phyloP scores from a whole-genome alignment of 2,113 vertebrate species.

The Cairina moschata region DNA sequence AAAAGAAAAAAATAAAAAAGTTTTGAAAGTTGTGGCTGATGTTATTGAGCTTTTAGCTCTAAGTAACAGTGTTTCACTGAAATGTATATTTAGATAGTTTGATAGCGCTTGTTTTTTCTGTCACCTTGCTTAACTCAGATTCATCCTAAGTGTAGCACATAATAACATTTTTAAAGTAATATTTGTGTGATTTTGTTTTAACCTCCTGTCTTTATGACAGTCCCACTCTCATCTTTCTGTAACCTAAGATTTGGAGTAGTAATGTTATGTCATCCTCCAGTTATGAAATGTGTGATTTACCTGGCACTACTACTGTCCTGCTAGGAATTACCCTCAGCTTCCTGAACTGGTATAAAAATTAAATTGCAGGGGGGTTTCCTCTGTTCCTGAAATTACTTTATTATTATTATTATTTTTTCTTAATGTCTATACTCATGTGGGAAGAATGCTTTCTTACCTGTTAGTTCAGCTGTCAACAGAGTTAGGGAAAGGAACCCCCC shows the following conservation, averaged over 20 bases:
- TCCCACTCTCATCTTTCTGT: not conserved
- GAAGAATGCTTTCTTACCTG: not conserved
- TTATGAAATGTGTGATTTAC: not conserved
- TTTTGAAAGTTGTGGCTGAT: not conserved
- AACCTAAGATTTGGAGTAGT: not conserved
- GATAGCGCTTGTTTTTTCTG: not conserved
- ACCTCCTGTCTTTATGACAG: not conserved
- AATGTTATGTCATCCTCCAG: not conserved
- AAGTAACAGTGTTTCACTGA: not conserved
- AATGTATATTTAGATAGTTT: not conserved
- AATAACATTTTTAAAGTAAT: not conserved
- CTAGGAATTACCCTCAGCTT: not conserved
- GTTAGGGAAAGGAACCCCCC: not conserved
- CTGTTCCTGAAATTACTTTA: not conserved
- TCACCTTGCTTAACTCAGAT: not conserved
- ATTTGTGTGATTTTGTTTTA: not conserved
- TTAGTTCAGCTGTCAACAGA: not conserved
- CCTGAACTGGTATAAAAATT: not conserved
- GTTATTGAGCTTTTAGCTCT: not conserved
- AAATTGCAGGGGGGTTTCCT: not conserved
- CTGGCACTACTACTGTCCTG: not conserved
- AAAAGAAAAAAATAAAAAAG: not conserved
- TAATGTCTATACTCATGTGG: not conserved
- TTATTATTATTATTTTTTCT: not conserved
- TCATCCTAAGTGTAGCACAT: not conserved